A percentile compares a stretch with the other conserved stretches of the same genome.
These are phyloP conservation scores for Argyrosomus regius DNA, from an alignment of 2,797 vertebrate genomes.

Conservation along the genomic window DNA sequence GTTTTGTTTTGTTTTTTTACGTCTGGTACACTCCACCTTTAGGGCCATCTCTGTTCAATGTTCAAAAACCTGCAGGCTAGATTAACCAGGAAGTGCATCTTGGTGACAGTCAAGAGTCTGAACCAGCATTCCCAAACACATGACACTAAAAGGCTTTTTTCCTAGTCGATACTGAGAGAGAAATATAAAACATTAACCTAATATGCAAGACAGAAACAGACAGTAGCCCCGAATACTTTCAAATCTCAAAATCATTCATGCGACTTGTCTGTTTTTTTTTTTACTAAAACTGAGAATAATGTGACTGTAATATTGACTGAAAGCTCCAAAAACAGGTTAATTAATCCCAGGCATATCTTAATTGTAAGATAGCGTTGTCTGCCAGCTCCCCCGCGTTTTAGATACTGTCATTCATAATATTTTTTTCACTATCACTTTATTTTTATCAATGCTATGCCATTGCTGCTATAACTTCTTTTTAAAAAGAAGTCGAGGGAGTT, in stretches of 20 bases:
- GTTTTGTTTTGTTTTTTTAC: not conserved
- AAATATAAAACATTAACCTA: not conserved
- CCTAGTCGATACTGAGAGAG: not conserved
- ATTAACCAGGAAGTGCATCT: not conserved
- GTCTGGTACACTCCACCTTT: conserved; percentile 38
- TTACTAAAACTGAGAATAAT: conserved; percentile 1
- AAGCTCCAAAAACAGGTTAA: conserved; percentile 8
- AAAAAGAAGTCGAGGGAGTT: conserved; percentile 12
- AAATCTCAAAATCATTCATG: not conserved
- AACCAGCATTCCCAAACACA: conserved; percentile 16
- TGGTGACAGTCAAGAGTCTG: not conserved
- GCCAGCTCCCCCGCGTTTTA: not conserved
- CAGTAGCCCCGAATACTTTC: not conserved
- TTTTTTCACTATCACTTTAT: not conserved
- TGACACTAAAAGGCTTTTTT: conserved; percentile 38
- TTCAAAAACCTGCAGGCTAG: conserved; percentile 11
- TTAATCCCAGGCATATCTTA: conserved; percentile 14
- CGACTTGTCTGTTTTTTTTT: not conserved
- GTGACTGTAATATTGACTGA: not conserved
- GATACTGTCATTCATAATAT: conserved; percentile 1
- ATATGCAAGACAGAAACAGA: conserved; percentile 11
- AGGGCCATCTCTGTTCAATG: conserved; percentile 39
- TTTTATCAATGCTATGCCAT: conserved; percentile 13
- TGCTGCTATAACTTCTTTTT: conserved; percentile 42
- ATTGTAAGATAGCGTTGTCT: conserved; percentile 4